These are phyloP conservation scores for Stenotaenia linearis DNA, from an alignment of 2,888 invertebrate species.

Conservation along the genomic window DNA sequence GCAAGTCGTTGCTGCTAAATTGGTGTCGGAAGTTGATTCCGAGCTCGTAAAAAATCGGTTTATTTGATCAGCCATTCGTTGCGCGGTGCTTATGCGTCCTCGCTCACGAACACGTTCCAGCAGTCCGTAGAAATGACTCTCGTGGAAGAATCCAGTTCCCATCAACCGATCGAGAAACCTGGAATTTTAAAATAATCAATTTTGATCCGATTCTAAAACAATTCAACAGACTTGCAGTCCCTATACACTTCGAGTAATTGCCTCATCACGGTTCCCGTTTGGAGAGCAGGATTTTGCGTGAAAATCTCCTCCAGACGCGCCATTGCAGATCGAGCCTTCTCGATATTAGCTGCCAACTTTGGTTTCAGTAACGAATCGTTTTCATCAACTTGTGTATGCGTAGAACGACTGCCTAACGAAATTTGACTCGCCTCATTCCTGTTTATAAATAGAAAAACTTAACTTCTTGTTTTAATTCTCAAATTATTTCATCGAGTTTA, in stretches of 20 bases:
- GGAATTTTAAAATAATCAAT: not conserved
- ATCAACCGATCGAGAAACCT: constrained; percentile 76
- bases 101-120: constrained; percentile 69
- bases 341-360: constrained; percentile 67
- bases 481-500: not conserved
- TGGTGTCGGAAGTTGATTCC: not conserved
- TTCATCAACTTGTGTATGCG: constrained; percentile 34
- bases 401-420: not conserved
- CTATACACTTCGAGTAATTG: constrained; percentile 75
- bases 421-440: not conserved
- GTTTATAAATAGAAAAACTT: no score
- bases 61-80: constrained; percentile 69
- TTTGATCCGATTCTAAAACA: not conserved
- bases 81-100: constrained; percentile 60
- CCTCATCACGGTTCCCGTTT: constrained; percentile 69
- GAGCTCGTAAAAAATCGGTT: constrained; percentile 45
- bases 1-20: not conserved
- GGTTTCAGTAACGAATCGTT: constrained; percentile 48
- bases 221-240: constrained; percentile 57
- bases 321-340: constrained; percentile 68
- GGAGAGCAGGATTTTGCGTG: constrained; percentile 65
- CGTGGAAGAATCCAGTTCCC: constrained; percentile 79
- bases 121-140: constrained; percentile 54
- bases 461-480: not conserved
- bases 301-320: constrained; percentile 71